A percentile compares a stretch with the other conserved stretches of the same genome.
Conservation (phyloP, 1,140 invertebrate species). For the Pachypsylla venusta region DNA sequence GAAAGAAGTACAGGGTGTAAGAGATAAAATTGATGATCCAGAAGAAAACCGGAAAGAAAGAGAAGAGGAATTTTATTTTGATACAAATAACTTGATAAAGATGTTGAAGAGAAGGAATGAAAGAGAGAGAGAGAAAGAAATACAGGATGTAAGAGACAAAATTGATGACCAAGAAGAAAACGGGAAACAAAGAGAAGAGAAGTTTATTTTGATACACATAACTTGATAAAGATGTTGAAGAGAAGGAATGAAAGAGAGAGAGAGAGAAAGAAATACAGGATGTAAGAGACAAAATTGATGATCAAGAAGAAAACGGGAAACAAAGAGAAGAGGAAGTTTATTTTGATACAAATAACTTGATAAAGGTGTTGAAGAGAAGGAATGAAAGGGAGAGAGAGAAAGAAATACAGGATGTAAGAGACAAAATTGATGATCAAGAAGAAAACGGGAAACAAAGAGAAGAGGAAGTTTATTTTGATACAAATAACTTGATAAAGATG, state of each 20-base stretch:
- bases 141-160: not conserved
- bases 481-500: too few relatives aligned
- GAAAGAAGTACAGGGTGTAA: not conserved
- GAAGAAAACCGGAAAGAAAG: not conserved
- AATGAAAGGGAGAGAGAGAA: not conserved
- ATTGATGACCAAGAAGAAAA: too few relatives aligned
- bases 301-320: not conserved
- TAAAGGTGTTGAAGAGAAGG: not conserved
- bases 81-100: too few relatives aligned
- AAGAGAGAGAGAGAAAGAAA: not conserved
- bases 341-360: too few relatives aligned
- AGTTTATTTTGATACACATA: not conserved
- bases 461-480: too few relatives aligned
- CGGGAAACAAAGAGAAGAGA: not conserved
- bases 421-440: not conserved
- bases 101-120: not conserved
- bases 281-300: not conserved
- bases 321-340: not conserved
- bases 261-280: not conserved
- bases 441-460: not conserved
- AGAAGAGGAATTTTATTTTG: not conserved
- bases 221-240: not conserved
- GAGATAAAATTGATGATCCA: too few relatives aligned
- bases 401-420: not conserved
- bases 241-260: not conserved